phyloP scores from a whole-genome alignment of 2,113 vertebrate species.

The Peromyscus californicus region DNA sequence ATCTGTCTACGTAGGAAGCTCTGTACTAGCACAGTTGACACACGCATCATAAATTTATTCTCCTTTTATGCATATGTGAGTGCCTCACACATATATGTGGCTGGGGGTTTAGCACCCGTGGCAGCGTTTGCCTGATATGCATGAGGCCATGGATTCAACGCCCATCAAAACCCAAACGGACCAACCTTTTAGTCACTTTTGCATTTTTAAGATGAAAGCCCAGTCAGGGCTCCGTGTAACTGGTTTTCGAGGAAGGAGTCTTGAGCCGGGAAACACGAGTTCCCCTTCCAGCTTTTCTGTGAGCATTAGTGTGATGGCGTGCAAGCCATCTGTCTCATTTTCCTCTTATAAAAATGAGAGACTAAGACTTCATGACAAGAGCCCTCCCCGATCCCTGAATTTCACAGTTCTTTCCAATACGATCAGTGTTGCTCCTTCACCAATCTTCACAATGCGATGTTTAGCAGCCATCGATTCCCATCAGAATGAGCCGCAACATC shows the following conservation, averaged over 20 bases:
- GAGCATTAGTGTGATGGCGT: not conserved
- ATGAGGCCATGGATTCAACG: not conserved
- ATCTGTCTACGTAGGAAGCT: not conserved
- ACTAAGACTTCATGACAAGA: constrained; percentile 20
- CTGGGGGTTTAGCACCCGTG: not conserved
- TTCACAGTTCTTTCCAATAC: constrained; percentile 52
- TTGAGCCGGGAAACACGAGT: not conserved
- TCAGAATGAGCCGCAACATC: not conserved
- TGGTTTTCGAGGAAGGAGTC: not conserved
- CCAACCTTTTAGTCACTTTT: constrained; percentile 30
- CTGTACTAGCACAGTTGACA: not conserved
- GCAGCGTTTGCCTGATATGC: not conserved
- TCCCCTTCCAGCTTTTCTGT: not conserved
- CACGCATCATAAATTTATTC: constrained; percentile 18
- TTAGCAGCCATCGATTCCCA: not conserved
- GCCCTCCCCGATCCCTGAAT: not conserved
- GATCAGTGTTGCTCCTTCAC: not conserved
- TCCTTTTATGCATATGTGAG: not conserved
- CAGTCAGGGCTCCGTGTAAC: not conserved
- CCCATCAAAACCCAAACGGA: not conserved
- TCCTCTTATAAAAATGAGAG: constrained; percentile 17
- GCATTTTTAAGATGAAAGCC: not conserved
- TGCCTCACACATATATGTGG: not conserved
- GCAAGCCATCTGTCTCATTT: not conserved
- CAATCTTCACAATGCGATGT: not conserved